These are phyloP conservation scores for Progne subis DNA, from an alignment of 2,113 vertebrate species.

Conservation along the genomic window DNA sequence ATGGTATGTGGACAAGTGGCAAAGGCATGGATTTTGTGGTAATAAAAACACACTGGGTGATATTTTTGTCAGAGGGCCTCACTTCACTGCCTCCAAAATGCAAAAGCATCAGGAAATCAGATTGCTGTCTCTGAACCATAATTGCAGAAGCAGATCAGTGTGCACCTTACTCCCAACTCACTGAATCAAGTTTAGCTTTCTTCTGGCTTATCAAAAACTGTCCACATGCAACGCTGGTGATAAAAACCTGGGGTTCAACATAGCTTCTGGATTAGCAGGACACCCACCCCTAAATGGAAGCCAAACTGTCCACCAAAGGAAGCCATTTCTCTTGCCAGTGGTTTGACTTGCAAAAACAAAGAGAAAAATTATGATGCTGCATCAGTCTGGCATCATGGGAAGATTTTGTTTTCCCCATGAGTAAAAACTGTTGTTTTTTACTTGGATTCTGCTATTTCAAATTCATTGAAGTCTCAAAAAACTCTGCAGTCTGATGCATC, in stretches of 20 bases:
- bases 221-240: neutral
- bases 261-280: neutral
- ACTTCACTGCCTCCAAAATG: slow-evolving; percentile 48
- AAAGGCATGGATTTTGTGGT: slow-evolving; percentile 75
- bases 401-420: neutral
- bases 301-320: neutral
- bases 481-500: neutral
- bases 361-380: neutral
- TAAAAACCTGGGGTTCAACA: neutral
- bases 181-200: neutral
- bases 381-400: neutral
- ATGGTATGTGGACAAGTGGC: slow-evolving; percentile 78
- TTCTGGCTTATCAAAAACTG: neutral
- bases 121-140: slow-evolving; percentile 6
- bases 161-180: slow-evolving; percentile 13
- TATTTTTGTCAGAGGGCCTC: slow-evolving; percentile 72
- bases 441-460: neutral
- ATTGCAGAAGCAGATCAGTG: slow-evolving; percentile 25
- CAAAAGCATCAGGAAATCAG: slow-evolving; percentile 35
- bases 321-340: neutral
- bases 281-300: neutral
- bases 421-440: neutral
- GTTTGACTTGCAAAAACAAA: neutral
- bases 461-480: neutral
- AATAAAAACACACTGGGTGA: slow-evolving; percentile 76